Base-by-base conservation (phyloP, 2,797 vertebrate genomes). In the Bradypodion pumilum region DNA sequence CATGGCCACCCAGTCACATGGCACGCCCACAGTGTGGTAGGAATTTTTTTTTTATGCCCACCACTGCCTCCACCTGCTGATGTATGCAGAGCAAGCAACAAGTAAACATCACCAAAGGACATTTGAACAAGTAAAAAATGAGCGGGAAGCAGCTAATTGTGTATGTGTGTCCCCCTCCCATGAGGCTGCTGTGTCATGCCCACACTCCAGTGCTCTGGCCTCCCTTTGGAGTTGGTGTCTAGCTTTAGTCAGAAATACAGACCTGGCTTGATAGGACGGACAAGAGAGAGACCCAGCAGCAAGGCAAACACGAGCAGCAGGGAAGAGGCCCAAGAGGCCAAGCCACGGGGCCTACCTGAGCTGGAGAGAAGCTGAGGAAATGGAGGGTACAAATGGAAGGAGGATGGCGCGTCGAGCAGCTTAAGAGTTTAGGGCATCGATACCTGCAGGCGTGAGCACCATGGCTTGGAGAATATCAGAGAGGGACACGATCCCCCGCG, bases 381-480 rank as follows among this genome's bases (percentile, higher is more conserved):
- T 81, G 80, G 80, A 90, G 83, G 88, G 87, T 81, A 87, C 89
- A 76, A 88, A 84, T 89, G 92, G 83, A 93, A 89, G 85, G 90
- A 90, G 87, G 92, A 88, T 0, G 91, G 87, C 89, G 92, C 93
- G 5, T 84, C 92, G 83, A 37, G n/a, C 82, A 69, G 86, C 77
- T 82, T 96, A 99, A 95, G 97, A 96, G 92, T 95, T 95, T 92
- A 99, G 97, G 88, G 98, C 98, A 70, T 99, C 97, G 82, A 99
- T 98, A 96, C 98, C 98, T 95, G 98, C 98, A 0, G 98, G 98
- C 89, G 97, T 97, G 94, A 99, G 97, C 85, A 99, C 97, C 91
- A 99, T 95, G 0, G 98, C 97, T 95, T 99, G 98, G 12, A 99
- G 98, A 85, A 99, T 97, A 95, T 99, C 98, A 0, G 98, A 99